phyloP scores from a whole-genome alignment of 30 jellyfish, hydroid and myxozoan genomes.

The Turritopsis dohrnii region DNA sequence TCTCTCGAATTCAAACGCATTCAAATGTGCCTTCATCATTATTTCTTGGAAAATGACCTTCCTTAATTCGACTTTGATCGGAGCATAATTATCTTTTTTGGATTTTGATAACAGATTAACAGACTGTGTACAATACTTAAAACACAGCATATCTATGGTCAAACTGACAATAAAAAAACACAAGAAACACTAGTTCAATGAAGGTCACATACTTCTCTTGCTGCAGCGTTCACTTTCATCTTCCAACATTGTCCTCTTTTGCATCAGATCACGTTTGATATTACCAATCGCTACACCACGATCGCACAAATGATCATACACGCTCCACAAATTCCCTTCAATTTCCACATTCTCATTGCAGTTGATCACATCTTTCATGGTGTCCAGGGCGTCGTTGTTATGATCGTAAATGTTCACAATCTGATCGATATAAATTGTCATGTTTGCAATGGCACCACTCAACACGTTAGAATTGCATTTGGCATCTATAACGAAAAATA shows the following conservation, averaged over 20 bases:
- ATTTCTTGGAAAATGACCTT: too few relatives aligned
- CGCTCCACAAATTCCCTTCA: slow-evolving; percentile 2
- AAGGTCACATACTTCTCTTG: not conserved
- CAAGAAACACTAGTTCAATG: not conserved
- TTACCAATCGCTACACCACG: not conserved
- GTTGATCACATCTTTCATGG: not conserved
- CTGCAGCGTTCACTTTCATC: not conserved
- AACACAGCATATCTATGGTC: too few relatives aligned
- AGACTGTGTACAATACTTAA: too few relatives aligned
- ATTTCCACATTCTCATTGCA: slow-evolving; percentile 11
- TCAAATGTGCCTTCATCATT: too few relatives aligned
- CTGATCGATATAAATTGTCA: not conserved
- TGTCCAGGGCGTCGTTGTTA: not conserved
- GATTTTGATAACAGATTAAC: too few relatives aligned
- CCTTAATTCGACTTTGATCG: too few relatives aligned
- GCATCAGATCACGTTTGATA: not conserved
- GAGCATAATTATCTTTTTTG: too few relatives aligned
- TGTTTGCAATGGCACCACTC: not conserved
- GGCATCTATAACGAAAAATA: not conserved
- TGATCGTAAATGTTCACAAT: not conserved
- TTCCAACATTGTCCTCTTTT: not conserved
- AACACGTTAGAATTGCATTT: not conserved
- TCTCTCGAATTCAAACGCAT: too few relatives aligned
- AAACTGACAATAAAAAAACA: not conserved
- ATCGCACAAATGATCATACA: slow-evolving; percentile 9